Evolutionary conservation across 2,797 vertebrate genomes (phyloP).

Genomic region (Karalla daura): DNA sequence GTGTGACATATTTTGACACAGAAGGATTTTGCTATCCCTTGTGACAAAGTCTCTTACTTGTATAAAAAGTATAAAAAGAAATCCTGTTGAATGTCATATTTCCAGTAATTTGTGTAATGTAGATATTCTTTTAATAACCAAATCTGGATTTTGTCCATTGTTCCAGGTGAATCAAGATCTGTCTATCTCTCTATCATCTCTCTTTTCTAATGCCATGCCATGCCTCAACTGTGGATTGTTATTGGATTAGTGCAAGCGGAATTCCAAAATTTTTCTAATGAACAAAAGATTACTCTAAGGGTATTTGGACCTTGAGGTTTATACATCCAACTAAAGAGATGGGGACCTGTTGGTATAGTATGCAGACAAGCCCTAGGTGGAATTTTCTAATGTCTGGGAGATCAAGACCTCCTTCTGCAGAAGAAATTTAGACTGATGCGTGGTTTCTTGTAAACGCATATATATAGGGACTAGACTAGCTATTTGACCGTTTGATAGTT

Average conservation of each 20-base stretch:
- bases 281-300: conserved; percentile 1
- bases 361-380: neutral
- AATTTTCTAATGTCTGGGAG: conserved; percentile 3
- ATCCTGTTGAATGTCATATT: neutral
- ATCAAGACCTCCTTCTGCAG: neutral
- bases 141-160: neutral
- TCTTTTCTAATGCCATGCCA: neutral
- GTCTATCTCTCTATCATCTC: too few relatives aligned
- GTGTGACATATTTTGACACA: neutral
- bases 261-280: neutral
- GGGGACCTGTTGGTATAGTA: neutral
- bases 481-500: neutral
- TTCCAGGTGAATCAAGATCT: neutral
- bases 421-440: neutral
- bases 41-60: neutral
- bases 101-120: neutral
- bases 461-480: neutral
- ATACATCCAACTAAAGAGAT: neutral
- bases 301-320: neutral
- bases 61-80: neutral
- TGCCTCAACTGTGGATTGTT: neutral
- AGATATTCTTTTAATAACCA: neutral
- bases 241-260: conserved; percentile 3
- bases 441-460: conserved; percentile 5
- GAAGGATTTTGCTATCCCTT: neutral